Conservation (phyloP, 2,888 invertebrate species). For the Leptura quadrifasciata region DNA sequence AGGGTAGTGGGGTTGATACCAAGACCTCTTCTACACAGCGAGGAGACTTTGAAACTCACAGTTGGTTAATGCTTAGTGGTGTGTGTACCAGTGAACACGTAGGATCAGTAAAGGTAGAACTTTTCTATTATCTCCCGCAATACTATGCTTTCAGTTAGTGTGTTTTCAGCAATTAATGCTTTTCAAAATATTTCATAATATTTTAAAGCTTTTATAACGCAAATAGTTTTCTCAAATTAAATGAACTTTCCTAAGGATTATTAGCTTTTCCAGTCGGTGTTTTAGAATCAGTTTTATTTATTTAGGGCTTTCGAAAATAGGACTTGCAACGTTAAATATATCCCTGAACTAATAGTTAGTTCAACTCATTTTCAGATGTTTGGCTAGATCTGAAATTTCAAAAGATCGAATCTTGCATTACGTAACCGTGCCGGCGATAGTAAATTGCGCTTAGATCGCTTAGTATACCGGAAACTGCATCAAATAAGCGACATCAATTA, state of each 20-base stretch:
- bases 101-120: slow-evolving; percentile 35
- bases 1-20: slow-evolving; percentile 67
- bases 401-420: slow-evolving; percentile 57
- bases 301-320: neutral
- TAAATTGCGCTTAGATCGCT: slow-evolving; percentile 50
- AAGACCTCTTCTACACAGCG: slow-evolving; percentile 68
- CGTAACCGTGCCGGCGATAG: slow-evolving; percentile 51
- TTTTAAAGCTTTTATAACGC: slow-evolving; percentile 19
- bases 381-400: slow-evolving; percentile 40
- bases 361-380: neutral
- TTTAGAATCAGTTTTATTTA: neutral
- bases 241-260: neutral
- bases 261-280: neutral
- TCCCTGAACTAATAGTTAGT: neutral
- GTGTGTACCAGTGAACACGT: slow-evolving; percentile 65
- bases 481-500: slow-evolving; percentile 13
- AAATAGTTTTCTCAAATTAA: slow-evolving; percentile 6
- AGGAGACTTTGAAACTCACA: slow-evolving; percentile 66
- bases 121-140: slow-evolving; percentile 38
- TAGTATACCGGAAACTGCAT: slow-evolving; percentile 13
- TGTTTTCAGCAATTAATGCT: slow-evolving; percentile 49
- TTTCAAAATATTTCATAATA: slow-evolving; percentile 36
- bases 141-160: slow-evolving; percentile 42
- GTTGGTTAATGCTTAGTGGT: slow-evolving; percentile 69
- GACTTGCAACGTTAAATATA: no score